Base-by-base conservation (phyloP, 2,888 invertebrate species). In the Cyaniris semiargus region DNA sequence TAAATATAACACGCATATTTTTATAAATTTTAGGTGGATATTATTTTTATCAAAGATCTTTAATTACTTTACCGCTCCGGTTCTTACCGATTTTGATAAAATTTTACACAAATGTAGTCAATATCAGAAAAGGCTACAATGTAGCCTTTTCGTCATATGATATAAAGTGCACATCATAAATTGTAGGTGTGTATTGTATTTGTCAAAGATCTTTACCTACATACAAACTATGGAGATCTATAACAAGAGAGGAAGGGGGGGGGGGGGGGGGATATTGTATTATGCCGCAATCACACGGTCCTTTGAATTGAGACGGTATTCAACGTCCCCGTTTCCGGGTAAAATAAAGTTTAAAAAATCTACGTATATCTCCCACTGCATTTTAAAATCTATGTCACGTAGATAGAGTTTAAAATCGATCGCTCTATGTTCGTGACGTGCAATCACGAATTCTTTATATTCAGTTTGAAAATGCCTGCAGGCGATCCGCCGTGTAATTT, bases 241-340 rank as follows among this genome's bases (percentile, higher is more conserved):
- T 10, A 23, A n/a, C n/a, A n/a, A n/a, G n/a, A n/a, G n/a, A n/a
- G n/a, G n/a, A n/a, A n/a, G n/a, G n/a, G 21, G 21, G 27, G 15
- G 66, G 27, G 5, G 27, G 5, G 10, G 66, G 10, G 27, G 79
- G 80, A 81, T 80, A 82, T 82, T 81, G 79, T 80, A 78, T 76
- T 80, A 77, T 78, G 81, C 81, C 85, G 85, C 86, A 85, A 84
- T 74, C 84, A 80, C 77, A 79, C 79, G 81, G 80, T 81, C 82
- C 82, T 83, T 84, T 84, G 83, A 83, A 82, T 83, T 81, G 78
- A 78, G 80, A 80, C 80, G 83, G 80, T 82, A 83, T 84, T 84
- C 81, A 80, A 81, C 80, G 80, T 81, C 77, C 80, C 82, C 84
- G 82, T 83, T 84, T 85, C 84, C 84, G 83, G 80, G 81, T 78